Evolutionary conservation across 2,888 invertebrate genomes (phyloP), one percentile per base, ranked within the genome.

Genomic region (Margaritifera margaritifera): DNA sequence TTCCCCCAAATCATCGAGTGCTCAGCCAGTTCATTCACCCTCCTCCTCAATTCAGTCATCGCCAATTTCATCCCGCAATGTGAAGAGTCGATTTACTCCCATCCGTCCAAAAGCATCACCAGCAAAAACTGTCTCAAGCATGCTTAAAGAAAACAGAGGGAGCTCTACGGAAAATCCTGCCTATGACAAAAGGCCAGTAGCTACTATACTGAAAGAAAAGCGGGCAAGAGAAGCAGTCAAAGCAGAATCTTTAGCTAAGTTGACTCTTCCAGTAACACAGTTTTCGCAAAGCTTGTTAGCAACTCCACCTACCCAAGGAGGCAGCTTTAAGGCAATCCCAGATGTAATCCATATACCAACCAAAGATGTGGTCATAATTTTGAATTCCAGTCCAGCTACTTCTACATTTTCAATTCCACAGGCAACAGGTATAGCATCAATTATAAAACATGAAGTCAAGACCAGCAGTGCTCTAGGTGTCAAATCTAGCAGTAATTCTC

Each of bases 121-220:
- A 1, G 69, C 78, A 11, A 80, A 80, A 42, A 80, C 79, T 20
- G 75, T 79, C 31, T 77, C 80, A 19, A 96, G 96, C 0, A 94
- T 80, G 15, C 77, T 81, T 27, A 81, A 81, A 52, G 77, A 76
- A 42, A 76, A 80, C 25, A 78, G 74, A 55, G 75, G 69, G 1
- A 62, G 62, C 6, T 71, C 76, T 60, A n/a, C 67, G 15, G 83
- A 83, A 18, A 63, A 61, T 25, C 75, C 75, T 53, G 68, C 69
- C 1, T 81, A 78, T 69, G 86, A 85, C 66, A 77, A 78, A 31
- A 75, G 84, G 64, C 80, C 83, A 6, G 85, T 87, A 11, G 76
- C 85, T n/a, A 77, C 82, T 27, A 81, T 86, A 53, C 69, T 86
- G 19, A 84, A 84, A 68, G 86, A 87, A 58, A 86, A 90, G 64